Evolutionary conservation across 2,888 invertebrate species (phyloP).

Genomic region (Notocelia uddmanniana): DNA sequence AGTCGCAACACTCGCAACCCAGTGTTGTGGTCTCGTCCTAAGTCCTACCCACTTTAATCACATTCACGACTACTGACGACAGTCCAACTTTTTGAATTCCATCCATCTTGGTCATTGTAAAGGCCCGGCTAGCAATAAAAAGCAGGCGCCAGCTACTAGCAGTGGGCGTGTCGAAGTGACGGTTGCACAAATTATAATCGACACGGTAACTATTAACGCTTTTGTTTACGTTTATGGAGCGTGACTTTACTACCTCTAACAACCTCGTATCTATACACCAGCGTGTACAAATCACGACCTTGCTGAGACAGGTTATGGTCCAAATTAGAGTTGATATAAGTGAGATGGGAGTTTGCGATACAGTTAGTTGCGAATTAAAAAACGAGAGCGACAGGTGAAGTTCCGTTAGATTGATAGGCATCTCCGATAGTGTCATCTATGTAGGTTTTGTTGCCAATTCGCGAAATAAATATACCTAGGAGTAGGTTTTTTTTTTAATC

Average conservation of each 20-base stretch:
- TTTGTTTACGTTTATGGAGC: slow-evolving; percentile 37
- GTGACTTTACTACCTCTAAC: slow-evolving; percentile 10
- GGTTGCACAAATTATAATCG: slow-evolving; percentile 12
- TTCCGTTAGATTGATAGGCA: slow-evolving; percentile 28
- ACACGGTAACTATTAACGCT: slow-evolving; percentile 7
- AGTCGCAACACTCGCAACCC: too few relatives aligned
- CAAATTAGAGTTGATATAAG: neutral
- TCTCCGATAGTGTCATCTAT: slow-evolving; percentile 17
- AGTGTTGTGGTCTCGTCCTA: too few relatives aligned
- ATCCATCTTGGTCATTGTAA: neutral
- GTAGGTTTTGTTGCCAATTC: neutral
- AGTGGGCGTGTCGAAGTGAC: slow-evolving; percentile 20
- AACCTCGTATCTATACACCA: slow-evolving; percentile 16
- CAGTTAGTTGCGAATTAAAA: slow-evolving; percentile 32
- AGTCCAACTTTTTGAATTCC: neutral
- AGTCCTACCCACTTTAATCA: too few relatives aligned
- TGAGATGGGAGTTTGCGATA: slow-evolving; percentile 6
- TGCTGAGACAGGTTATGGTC: neutral
- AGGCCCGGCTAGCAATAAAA: neutral
- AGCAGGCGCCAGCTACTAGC: neutral
- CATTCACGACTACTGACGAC: neutral
- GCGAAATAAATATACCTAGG: neutral
- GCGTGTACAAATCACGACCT: neutral
- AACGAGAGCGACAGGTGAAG: slow-evolving; percentile 30
- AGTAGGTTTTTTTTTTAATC: too few relatives aligned